Evolutionary conservation across 2,888 invertebrate species (phyloP).

Genomic region (Morinoia aosen): DNA sequence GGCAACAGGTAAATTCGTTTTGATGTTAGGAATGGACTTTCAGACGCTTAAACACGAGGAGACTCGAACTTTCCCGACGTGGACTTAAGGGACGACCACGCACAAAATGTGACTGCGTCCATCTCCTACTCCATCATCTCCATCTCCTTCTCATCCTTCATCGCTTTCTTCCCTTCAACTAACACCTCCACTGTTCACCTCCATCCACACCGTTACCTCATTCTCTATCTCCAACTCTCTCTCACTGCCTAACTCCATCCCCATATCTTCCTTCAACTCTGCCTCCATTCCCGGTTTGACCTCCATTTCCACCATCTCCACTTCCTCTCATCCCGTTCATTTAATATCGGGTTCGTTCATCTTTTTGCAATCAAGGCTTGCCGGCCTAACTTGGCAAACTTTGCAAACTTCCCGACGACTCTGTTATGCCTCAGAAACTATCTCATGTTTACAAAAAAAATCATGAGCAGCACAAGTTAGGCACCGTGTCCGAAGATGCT

Average conservation of each 20-base stretch:
- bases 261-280: background rate
- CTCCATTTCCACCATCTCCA: background rate
- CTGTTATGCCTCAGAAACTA: conserved; percentile 31
- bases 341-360: background rate
- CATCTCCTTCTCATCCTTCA: no score
- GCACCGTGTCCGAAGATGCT: background rate
- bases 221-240: background rate
- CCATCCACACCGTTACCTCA: background rate
- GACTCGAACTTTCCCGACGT: background rate
- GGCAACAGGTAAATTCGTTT: no score
- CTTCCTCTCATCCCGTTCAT: background rate
- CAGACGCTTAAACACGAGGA: background rate
- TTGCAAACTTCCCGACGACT: conserved; percentile 28
- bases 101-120: background rate
- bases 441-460: conserved; percentile 32
- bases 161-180: background rate
- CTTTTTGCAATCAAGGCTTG: background rate
- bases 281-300: background rate
- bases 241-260: background rate
- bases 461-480: conserved; percentile 15
- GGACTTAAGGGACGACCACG: background rate
- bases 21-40: no score
- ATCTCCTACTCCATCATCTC: no score
- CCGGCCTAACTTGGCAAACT: conserved; percentile 28
- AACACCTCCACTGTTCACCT: background rate